phyloP scores from a whole-genome alignment of 2,113 vertebrate species.

The Rhizomys pruinosus region DNA sequence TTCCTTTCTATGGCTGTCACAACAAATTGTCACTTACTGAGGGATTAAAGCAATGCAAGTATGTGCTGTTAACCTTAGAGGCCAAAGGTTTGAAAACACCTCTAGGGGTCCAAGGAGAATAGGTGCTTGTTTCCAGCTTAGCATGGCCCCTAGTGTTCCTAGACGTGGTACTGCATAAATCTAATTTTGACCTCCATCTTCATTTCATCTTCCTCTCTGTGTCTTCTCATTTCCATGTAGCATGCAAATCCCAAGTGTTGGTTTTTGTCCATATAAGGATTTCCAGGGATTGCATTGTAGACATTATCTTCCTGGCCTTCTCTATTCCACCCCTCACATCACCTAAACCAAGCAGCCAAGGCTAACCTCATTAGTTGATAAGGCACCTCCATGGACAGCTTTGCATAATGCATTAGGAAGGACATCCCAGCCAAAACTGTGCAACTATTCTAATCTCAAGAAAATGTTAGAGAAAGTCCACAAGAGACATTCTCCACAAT shows the following conservation, averaged over 20 bases:
- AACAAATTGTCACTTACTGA: background rate
- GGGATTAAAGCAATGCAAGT: background rate
- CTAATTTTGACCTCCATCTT: background rate
- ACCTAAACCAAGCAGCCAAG: background rate
- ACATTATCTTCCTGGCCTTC: background rate
- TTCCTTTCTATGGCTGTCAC: background rate
- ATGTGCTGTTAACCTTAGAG: background rate
- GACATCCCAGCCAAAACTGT: background rate
- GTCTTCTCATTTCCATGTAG: rapidly evolving
- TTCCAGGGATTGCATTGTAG: background rate
- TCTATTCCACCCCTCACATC: background rate
- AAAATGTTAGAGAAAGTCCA: background rate
- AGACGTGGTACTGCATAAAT: background rate
- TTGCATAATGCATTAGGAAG: background rate
- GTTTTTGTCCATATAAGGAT: no score
- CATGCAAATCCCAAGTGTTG: no score
- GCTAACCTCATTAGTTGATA: background rate
- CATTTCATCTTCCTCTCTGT: background rate
- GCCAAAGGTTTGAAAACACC: background rate
- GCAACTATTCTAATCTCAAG: background rate
- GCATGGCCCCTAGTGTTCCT: rapidly evolving
- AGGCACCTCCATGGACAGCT: rapidly evolving
- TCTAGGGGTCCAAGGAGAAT: rapidly evolving
- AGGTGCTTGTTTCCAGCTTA: background rate
- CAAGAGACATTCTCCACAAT: background rate